phyloP scores from a whole-genome alignment of 2,888 invertebrate species.

The Acanthopleura granulata region DNA sequence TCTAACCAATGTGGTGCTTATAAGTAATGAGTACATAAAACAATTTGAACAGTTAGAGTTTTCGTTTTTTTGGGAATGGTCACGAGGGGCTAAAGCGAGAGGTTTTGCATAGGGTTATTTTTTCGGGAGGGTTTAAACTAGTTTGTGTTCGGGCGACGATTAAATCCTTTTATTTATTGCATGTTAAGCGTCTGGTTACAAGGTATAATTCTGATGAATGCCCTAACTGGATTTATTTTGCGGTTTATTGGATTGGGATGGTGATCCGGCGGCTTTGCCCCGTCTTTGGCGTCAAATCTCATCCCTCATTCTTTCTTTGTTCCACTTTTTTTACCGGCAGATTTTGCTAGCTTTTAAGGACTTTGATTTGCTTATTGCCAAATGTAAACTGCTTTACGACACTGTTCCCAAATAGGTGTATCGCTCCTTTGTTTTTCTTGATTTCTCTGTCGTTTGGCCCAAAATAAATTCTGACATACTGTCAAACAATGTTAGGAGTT shows the following conservation, averaged over 20 bases:
- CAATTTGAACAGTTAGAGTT: neutral
- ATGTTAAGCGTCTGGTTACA: neutral
- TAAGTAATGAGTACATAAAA: neutral
- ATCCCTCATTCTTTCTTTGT: neutral
- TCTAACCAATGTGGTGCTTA: neutral
- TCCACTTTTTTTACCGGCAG: neutral
- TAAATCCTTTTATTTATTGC: neutral
- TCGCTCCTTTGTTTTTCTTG: too few species aligned
- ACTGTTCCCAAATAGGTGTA: too few species aligned
- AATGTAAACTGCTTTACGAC: too few species aligned
- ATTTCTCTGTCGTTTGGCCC: too few species aligned
- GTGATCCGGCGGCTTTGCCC: neutral
- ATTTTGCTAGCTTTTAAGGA: too few species aligned
- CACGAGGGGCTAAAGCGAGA: neutral
- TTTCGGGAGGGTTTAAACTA: neutral
- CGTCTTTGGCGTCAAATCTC: neutral
- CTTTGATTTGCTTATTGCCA: too few species aligned
- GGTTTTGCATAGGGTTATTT: neutral
- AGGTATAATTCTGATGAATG: neutral
- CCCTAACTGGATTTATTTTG: neutral
- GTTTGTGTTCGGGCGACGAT: neutral
- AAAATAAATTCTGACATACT: too few species aligned
- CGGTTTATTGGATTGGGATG: neutral
- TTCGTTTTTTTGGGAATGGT: neutral
- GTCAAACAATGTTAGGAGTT: too few species aligned